Evolutionary conservation across 2,797 vertebrate species (phyloP), one percentile per base, ranked within the genome.

Genomic region (Melanotaenia pygmaea): DNA sequence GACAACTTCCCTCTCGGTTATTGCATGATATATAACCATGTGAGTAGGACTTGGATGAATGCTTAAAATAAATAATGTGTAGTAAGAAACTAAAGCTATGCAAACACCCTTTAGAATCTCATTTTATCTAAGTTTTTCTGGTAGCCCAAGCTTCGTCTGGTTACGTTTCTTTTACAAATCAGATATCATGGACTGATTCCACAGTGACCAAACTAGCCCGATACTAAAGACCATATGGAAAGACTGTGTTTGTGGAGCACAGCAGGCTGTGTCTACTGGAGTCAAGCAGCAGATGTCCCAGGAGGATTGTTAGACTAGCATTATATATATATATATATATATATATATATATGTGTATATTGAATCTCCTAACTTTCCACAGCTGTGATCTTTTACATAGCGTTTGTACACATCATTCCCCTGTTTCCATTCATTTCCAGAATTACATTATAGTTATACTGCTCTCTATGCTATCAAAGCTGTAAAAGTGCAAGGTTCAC

Each of bases 251-350:
- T 14, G 38, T 72, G 68, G 57, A 77, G 54, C 34, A 35, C 74
- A 64, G 76, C 79, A 66, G 65, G 67, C 72, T 66, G 53, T 61
- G 74, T 77, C 74, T 86, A 67, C 72, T 67, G 30, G 62, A 77
- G 67, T 43, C 83, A 81, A 60, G 84, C 87, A 76, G 85, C 59
- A 64, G 59, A 37, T 20, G 37, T 86, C 93, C 85, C 89, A 37
- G 28, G 88, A 90, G 91, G 66, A 89, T 93, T 91, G 90, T 93
- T 93, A 30, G 28, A 30, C 4, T 28, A 28, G 28, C 28, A 28
- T 28, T 28, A 28, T 28, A 28, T 28, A 28, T 28, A 2, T 28
- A 28, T 28, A 28, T 28, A 28, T 28, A 28, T 28, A 28, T 28
- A 28, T 28, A 28, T 28, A 28, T 26, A 26, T 26, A 26, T 26